Percentiles rank a stretch among this genome's conserved stretches.
Conservation (phyloP, 1,140 invertebrate genomes). For the Drosophila lacteicornis region DNA sequence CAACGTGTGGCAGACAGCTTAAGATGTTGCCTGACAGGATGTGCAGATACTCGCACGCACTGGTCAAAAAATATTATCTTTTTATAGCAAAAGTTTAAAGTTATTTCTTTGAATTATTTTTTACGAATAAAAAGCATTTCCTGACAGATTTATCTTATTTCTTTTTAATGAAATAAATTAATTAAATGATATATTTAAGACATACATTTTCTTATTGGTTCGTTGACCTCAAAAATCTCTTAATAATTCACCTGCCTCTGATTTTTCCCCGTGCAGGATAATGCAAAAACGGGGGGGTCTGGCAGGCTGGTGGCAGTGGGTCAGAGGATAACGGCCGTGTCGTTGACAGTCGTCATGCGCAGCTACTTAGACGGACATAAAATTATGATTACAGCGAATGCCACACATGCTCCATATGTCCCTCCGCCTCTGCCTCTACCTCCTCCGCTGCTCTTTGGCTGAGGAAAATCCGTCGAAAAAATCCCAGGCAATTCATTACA, state of each 20-base stretch:
- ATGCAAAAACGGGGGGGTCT: background rate
- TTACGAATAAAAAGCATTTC: no score
- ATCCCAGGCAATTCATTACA: conserved; percentile 83
- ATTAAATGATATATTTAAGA: no score
- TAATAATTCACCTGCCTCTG: background rate
- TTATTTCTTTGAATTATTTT: no score
- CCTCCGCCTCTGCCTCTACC: background rate
- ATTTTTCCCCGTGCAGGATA: conserved; percentile 17
- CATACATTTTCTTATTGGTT: no score
- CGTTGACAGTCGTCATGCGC: conserved; percentile 77
- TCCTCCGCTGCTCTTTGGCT: background rate
- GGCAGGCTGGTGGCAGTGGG: conserved; percentile 4
- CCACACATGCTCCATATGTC: conserved; percentile 64
- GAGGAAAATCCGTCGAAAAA: conserved; percentile 16
- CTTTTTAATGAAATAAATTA: no score
- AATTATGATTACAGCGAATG: conserved; percentile 81
- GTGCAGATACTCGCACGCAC: conserved; percentile 8
- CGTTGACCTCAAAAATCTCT: no score
- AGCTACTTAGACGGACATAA: conserved; percentile 81
- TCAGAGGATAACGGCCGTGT: conserved; percentile 47
- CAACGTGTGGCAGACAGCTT: conserved; percentile 54
- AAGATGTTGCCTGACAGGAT: conserved; percentile 36
- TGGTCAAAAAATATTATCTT: background rate
- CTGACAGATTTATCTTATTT: no score
- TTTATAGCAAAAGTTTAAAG: no score